phyloP scores from a whole-genome alignment of 2,888 invertebrate genomes.

The Allolobophora icterica region DNA sequence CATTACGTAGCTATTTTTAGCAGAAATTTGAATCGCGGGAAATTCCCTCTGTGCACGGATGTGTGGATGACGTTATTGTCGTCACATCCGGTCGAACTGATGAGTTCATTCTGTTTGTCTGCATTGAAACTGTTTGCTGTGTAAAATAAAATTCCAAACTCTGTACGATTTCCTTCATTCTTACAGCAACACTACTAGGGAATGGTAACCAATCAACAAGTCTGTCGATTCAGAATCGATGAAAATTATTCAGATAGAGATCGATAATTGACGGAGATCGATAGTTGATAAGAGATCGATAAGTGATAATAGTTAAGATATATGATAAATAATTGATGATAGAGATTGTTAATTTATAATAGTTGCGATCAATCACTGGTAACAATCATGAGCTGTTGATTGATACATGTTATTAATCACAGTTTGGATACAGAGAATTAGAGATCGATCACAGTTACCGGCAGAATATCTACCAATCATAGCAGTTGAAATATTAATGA shows the following conservation, averaged over 20 bases:
- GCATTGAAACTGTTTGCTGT: neutral
- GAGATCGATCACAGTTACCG: neutral
- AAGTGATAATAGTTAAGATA: neutral
- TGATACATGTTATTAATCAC: neutral
- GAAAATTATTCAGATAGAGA: neutral
- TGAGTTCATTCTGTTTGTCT: neutral
- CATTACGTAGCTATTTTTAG: neutral
- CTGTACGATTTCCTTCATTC: neutral
- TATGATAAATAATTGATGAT: neutral
- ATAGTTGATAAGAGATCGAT: neutral
- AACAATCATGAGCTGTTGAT: no score
- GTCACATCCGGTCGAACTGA: neutral
- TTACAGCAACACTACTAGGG: no score
- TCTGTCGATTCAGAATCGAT: neutral
- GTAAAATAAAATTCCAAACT: neutral
- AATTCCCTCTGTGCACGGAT: neutral
- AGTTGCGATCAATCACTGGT: no score
- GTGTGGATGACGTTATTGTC: neutral
- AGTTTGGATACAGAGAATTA: neutral
- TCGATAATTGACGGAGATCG: neutral
- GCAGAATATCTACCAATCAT: neutral
- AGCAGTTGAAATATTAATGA: neutral
- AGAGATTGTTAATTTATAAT: no score
- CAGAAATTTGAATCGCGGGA: neutral
- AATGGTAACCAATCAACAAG: neutral